Evolutionary conservation across 2,113 vertebrate species (phyloP), one percentile per base, ranked within the genome.

Genomic region (Paralichthys olivaceus): DNA sequence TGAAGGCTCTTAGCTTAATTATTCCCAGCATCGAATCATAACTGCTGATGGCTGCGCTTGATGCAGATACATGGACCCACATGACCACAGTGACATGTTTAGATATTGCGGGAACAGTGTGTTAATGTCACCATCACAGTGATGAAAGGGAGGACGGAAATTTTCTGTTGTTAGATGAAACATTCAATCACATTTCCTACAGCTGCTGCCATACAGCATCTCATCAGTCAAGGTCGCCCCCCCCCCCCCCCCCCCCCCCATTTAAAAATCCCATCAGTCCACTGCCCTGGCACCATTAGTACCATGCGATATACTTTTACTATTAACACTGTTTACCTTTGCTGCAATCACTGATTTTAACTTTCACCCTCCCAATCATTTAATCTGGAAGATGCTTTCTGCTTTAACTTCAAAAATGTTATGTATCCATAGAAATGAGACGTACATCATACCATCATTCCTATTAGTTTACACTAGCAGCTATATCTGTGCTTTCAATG

Each of bases 1-100:
- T 7, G 73, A 67, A 40, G 43, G 63, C 68, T 66, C 56, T 76
- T 7, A 29, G 61, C 55, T 23, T 55, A 26, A 75, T 77, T 72
- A 47, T 72, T 45, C 22, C 37, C 54, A 34, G 19, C 49, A 22
- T 20, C 13, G 57, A 73, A 32, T 58, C 69, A 43, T n/a, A 63
- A 40, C n/a, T 23, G 25, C 4, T 51, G 20, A 22, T 23, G 40
- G 47, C 47, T 14, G 15, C 19, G 19, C 15, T 17, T 49, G 47
- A 49, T 49, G 47, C 15, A 20, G 47, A 49, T 19, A 49, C 47
- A 49, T 29, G 19, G 47, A 43, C 26, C 67, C 47, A 26, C 28
- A 20, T 17, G 29, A 51, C 37, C 47, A 34, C 56, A 13, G 13
- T 56, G 70, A 63, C 60, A 68, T 37, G 53, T 75, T 67, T 34